Conservation (phyloP, 2,888 invertebrate genomes). For the Cyaniris semiargus region DNA sequence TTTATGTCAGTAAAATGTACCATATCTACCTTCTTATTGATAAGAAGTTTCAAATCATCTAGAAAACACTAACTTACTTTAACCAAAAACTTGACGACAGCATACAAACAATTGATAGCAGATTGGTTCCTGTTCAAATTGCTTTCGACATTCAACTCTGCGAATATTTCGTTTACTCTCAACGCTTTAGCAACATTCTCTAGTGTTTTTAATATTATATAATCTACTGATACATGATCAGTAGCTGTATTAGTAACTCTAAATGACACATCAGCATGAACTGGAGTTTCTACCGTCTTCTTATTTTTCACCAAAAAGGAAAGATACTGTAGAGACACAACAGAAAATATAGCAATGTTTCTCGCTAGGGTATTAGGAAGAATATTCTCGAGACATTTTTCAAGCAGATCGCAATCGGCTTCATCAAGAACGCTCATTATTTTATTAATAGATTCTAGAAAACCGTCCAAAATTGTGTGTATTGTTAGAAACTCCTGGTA, state of each 20-base stretch:
- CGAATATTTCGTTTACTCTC: constrained; percentile 66
- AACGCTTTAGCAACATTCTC: constrained; percentile 69
- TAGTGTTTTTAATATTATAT: constrained; percentile 60
- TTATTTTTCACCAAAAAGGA: constrained; percentile 76
- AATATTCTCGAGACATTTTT: constrained; percentile 67
- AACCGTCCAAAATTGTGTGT: constrained; percentile 64
- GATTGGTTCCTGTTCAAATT: constrained; percentile 71
- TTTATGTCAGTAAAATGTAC: too few species aligned
- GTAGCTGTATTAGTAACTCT: constrained; percentile 51
- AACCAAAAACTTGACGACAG: constrained; percentile 70
- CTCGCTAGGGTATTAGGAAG: constrained; percentile 59
- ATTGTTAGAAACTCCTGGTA: constrained; percentile 69
- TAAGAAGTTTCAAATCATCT: not conserved
- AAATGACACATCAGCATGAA: constrained; percentile 70
- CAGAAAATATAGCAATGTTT: constrained; percentile 66
- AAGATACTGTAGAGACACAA: constrained; percentile 72
- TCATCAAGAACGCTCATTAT: constrained; percentile 61
- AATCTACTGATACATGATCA: constrained; percentile 65
- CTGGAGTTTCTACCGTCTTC: constrained; percentile 69
- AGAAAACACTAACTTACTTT: constrained; percentile 59
- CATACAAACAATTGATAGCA: constrained; percentile 73
- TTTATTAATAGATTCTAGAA: constrained; percentile 56
- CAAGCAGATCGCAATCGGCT: constrained; percentile 66
- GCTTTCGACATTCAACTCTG: constrained; percentile 64
- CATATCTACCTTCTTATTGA: too few species aligned